Conservation (phyloP, 2,113 vertebrate species). For the Sylvilagus bachmani region DNA sequence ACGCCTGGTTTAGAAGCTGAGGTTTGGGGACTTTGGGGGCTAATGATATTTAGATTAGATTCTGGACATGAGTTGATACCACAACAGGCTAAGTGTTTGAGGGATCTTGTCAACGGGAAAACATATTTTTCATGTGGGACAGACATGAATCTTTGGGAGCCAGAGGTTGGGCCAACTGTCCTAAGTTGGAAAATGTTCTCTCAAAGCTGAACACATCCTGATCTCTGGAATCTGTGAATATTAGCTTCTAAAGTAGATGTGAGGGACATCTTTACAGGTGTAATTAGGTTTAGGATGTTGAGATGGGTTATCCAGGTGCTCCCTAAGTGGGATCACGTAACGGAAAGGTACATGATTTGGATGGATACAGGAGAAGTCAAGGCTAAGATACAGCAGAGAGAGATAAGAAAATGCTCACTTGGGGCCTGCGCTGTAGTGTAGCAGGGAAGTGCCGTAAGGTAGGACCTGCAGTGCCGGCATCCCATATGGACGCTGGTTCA, state of each 20-base stretch:
- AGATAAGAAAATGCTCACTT: neutral
- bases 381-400: neutral
- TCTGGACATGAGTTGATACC: neutral
- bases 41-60: neutral
- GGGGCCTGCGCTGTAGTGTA: too few relatives aligned
- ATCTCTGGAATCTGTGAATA: neutral
- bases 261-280: neutral
- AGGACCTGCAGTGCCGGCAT: too few relatives aligned
- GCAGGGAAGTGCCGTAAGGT: too few relatives aligned
- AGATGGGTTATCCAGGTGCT: neutral
- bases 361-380: neutral
- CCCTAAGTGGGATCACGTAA: neutral
- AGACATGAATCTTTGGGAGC: neutral
- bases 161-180: neutral
- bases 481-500: too few relatives aligned
- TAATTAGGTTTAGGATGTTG: neutral
- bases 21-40: too few relatives aligned
- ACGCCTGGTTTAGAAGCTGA: neutral
- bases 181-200: neutral
- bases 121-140: neutral
- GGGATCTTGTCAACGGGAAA: neutral
- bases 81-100: neutral
- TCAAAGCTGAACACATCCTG: neutral
- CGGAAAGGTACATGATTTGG: neutral
- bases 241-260: neutral